A percentile compares a stretch with the other conserved stretches of the same genome.
Conservation (phyloP, 2,113 vertebrate species). For the Dipodomys stephensi region DNA sequence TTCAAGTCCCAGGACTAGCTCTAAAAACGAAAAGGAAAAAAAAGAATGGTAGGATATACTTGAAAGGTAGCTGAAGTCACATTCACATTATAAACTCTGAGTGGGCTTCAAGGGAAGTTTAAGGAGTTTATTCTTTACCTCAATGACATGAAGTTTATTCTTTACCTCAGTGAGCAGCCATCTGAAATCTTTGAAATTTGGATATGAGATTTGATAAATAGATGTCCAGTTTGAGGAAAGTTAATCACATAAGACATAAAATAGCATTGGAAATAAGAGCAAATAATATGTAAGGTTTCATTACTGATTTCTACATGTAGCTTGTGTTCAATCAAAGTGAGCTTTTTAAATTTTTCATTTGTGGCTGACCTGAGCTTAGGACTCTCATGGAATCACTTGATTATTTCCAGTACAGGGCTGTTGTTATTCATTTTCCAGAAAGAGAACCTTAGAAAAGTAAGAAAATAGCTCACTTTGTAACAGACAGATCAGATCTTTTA, state of each 20-base stretch:
- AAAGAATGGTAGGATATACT: neutral
- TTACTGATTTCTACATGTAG: neutral
- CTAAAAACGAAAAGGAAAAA: no score
- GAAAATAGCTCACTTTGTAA: neutral
- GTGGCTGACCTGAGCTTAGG: neutral
- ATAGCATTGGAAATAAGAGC: neutral
- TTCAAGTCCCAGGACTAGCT: no score
- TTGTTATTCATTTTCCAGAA: slow-evolving; percentile 29
- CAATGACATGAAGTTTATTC: neutral
- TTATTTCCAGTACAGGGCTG: neutral
- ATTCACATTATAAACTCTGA: neutral
- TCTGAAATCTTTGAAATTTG: neutral
- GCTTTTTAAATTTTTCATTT: neutral
- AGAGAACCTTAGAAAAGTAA: neutral
- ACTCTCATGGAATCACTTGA: neutral
- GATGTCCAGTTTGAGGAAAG: neutral
- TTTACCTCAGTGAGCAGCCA: neutral
- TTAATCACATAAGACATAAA: neutral
- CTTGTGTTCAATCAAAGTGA: neutral
- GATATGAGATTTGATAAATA: neutral
- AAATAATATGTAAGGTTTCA: neutral
- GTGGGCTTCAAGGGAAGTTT: neutral
- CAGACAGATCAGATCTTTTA: neutral
- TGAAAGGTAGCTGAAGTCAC: neutral
- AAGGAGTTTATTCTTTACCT: neutral